A percentile compares a stretch with the other conserved stretches of the same genome.
These are phyloP conservation scores for Eupithecia centaureata DNA, from an alignment of 2,888 invertebrate genomes.

Conservation along the genomic window DNA sequence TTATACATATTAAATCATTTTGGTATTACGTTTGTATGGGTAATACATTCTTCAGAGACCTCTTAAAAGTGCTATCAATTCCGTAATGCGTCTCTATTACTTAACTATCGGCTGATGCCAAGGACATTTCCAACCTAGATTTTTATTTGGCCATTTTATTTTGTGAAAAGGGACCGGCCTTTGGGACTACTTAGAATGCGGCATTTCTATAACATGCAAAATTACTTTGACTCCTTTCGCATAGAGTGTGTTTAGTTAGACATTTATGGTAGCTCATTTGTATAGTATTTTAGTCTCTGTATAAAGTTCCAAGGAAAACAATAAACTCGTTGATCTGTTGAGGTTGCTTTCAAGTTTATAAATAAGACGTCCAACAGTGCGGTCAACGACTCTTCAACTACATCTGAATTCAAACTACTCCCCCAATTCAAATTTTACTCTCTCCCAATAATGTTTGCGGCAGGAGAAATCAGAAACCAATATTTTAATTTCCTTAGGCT, in stretches of 20 bases:
- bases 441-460: too few species aligned
- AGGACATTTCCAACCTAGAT: constrained; percentile 20
- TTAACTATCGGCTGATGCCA: constrained; percentile 21
- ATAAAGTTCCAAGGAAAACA: neutral
- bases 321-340: neutral
- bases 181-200: constrained; percentile 17
- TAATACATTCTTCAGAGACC: too few species aligned
- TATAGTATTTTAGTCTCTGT: neutral
- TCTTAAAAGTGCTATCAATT: neutral
- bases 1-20: too few species aligned
- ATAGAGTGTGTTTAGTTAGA: constrained; percentile 9
- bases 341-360: too few species aligned
- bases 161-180: constrained; percentile 14
- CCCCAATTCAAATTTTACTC: too few species aligned
- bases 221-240: constrained; percentile 9
- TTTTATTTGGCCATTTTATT: constrained; percentile 31
- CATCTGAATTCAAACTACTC: too few species aligned
- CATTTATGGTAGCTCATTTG: neutral
- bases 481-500: too few species aligned
- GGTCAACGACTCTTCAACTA: too few species aligned
- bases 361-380: too few species aligned
- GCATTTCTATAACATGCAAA: constrained; percentile 15
- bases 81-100: neutral
- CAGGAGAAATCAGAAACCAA: too few species aligned
- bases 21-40: too few species aligned